Percentiles rank a stretch among this genome's conserved stretches.
These are phyloP conservation scores for Xylota sylvarum DNA, from an alignment of 2,888 invertebrate genomes.

Conservation along the genomic window DNA sequence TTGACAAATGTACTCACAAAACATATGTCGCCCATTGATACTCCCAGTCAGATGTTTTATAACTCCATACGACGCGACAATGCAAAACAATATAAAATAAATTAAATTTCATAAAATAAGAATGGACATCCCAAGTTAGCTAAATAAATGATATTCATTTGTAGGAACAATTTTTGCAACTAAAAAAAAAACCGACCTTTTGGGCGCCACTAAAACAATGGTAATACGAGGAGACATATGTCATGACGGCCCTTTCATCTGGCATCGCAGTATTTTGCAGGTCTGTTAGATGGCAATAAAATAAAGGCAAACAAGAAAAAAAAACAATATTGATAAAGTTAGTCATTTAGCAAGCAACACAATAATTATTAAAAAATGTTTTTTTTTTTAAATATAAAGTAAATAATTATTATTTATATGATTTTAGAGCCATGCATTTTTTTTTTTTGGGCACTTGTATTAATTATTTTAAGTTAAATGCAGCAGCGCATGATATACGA, in stretches of 20 bases:
- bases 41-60: too few relatives aligned
- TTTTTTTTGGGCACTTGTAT: neutral
- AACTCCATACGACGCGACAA: too few relatives aligned
- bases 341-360: constrained; percentile 76
- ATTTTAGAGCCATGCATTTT: constrained; percentile 34
- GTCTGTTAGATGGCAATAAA: constrained; percentile 83
- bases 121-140: constrained; percentile 22
- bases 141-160: neutral
- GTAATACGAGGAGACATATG: constrained; percentile 99
- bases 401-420: constrained; percentile 3
- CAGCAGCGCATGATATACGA: constrained; percentile 1
- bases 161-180: neutral
- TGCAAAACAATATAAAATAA: neutral
- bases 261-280: constrained; percentile 97
- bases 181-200: constrained; percentile 91
- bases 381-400: constrained; percentile 27
- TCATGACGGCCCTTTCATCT: constrained; percentile 99
- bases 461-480: constrained; percentile 2
- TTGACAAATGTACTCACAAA: too few relatives aligned
- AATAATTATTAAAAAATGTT: constrained; percentile 51
- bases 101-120: neutral
- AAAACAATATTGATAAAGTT: constrained; percentile 77
- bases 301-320: constrained; percentile 79
- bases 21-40: too few relatives aligned
- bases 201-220: constrained; percentile 99